phyloP scores from a whole-genome alignment of 2,113 vertebrate genomes.

The Thomomys bottae region DNA sequence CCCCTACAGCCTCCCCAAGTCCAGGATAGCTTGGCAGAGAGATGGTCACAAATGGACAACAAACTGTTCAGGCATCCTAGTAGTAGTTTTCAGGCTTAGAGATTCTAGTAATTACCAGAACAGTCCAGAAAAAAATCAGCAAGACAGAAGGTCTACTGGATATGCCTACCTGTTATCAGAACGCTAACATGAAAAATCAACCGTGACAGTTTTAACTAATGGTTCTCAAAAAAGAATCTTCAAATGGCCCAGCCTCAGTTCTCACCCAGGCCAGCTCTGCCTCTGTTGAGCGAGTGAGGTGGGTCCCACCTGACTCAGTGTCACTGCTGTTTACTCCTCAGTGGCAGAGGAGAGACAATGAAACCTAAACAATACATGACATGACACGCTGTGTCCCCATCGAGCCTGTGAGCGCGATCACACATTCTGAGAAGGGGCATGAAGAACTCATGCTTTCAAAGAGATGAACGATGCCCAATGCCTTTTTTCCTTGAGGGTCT shows the following conservation, averaged over 20 bases:
- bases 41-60: slow-evolving; percentile 28
- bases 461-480: rapidly evolving
- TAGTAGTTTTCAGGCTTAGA: not conserved
- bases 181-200: not conserved
- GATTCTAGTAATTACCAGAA: slow-evolving; percentile 31
- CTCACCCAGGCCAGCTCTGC: not conserved
- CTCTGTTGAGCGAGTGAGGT: too few relatives aligned
- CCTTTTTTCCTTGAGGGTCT: not conserved
- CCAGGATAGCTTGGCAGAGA: not conserved
- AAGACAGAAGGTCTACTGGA: slow-evolving; percentile 31
- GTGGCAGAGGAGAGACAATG: not conserved
- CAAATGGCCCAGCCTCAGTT: rapidly evolving
- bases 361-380: rapidly evolving
- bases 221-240: not conserved
- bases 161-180: slow-evolving; percentile 21
- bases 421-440: not conserved
- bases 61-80: slow-evolving; percentile 48
- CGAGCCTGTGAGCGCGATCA: not conserved
- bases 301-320: not conserved
- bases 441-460: not conserved
- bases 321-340: not conserved
- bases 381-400: rapidly evolving
- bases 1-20: slow-evolving; percentile 15
- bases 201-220: rapidly evolving
- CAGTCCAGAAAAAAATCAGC: slow-evolving; percentile 34